Evolutionary conservation across 2,113 vertebrate genomes (phyloP).

Genomic region (Xenopus tropicalis): UCB_Xtro_10.0 CM004449.2:80057501-80058000

Average conservation of each 20-base stretch:
- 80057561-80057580: neutral
- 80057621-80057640: conserved; percentile 16
- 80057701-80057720: conserved; percentile 31
- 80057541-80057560: neutral
- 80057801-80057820: too few species aligned
- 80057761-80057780: neutral
- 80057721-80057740: neutral
- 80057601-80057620: conserved; percentile 5
- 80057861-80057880: neutral
- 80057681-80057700: conserved; percentile 23
- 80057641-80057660: conserved; percentile 33
- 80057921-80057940: too few species aligned
- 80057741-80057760: neutral
- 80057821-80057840: too few species aligned
- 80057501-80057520: neutral
- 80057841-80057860: neutral
- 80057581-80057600: conserved; percentile 13
- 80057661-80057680: neutral
- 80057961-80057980: neutral
- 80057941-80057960: too few species aligned
- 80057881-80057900: too few species aligned
- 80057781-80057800: too few species aligned
- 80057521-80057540: neutral
- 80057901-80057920: too few species aligned
- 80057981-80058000: neutral